phyloP scores from a whole-genome alignment of 64 coral and sea anemone genomes.

The Montipora sp. region DNA sequence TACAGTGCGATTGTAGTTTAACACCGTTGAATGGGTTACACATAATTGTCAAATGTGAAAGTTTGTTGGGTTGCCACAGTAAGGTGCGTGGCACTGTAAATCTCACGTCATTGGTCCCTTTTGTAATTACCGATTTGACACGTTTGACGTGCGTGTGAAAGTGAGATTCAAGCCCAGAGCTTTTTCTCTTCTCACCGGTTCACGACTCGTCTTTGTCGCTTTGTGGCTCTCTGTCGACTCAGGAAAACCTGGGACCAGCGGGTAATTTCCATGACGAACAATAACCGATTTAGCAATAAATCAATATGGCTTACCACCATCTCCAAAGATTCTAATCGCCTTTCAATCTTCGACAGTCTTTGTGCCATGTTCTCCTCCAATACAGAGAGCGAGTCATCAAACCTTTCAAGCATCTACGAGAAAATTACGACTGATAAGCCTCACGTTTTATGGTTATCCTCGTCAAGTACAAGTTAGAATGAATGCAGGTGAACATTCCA shows the following conservation, averaged over 20 bases:
- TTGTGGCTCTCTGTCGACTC: not conserved
- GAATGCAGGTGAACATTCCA: too few species aligned
- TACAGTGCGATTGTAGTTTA: not conserved
- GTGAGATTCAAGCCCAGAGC: not conserved
- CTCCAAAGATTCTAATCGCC: not conserved
- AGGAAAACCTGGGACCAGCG: not conserved
- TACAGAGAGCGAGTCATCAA: slow-evolving; percentile 1
- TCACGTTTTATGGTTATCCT: not conserved
- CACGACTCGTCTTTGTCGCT: not conserved
- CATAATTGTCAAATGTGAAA: too few species aligned
- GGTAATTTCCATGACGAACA: not conserved
- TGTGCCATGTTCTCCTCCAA: not conserved
- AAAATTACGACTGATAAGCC: not conserved
- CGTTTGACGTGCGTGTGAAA: not conserved
- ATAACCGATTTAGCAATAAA: not conserved
- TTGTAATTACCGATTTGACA: not conserved
- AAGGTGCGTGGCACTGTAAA: not conserved
- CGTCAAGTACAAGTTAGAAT: too few species aligned
- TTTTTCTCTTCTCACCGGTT: not conserved
- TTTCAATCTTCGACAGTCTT: slow-evolving; percentile 4
- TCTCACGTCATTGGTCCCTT: not conserved
- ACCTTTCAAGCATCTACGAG: slow-evolving; percentile 5
- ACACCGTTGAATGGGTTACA: too few species aligned
- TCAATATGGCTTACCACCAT: not conserved
- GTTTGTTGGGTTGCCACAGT: too few species aligned